Evolutionary conservation across 2,113 vertebrate genomes (phyloP).

Genomic region (Phrynosoma blainvillii): DNA sequence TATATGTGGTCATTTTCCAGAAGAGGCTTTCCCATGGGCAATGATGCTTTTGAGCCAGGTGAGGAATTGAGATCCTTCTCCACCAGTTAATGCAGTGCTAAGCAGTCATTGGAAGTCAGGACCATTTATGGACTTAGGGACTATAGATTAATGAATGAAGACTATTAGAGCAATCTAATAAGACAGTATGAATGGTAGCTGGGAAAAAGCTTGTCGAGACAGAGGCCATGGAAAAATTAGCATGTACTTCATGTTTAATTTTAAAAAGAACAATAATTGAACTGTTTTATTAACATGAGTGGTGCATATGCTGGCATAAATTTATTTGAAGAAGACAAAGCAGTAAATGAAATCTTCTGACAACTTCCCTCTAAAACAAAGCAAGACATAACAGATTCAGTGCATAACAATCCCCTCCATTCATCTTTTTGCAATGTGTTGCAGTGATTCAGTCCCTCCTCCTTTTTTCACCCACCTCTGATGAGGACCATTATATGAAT

Average conservation of each 20-base stretch:
- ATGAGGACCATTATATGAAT: neutral
- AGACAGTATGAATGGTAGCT: neutral
- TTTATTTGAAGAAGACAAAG: neutral
- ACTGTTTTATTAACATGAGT: neutral
- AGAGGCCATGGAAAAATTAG: neutral
- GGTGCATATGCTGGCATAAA: neutral
- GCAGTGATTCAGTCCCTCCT: neutral
- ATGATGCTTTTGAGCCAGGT: neutral
- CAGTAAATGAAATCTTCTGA: conserved; percentile 5
- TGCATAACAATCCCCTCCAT: neutral
- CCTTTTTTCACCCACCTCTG: neutral
- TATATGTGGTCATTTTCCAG: neutral
- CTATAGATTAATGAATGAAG: neutral
- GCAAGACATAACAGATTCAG: neutral
- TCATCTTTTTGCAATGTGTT: neutral
- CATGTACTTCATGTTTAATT: neutral
- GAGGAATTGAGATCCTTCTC: neutral
- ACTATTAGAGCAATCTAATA: neutral
- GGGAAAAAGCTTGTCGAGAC: neutral
- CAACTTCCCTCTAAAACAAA: neutral
- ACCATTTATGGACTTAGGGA: neutral
- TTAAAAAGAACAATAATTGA: neutral
- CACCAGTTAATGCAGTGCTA: neutral
- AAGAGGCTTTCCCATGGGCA: neutral
- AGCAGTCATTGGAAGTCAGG: neutral